phyloP scores from a whole-genome alignment of 2,888 invertebrate genomes.

The Augiades crinisus region DNA sequence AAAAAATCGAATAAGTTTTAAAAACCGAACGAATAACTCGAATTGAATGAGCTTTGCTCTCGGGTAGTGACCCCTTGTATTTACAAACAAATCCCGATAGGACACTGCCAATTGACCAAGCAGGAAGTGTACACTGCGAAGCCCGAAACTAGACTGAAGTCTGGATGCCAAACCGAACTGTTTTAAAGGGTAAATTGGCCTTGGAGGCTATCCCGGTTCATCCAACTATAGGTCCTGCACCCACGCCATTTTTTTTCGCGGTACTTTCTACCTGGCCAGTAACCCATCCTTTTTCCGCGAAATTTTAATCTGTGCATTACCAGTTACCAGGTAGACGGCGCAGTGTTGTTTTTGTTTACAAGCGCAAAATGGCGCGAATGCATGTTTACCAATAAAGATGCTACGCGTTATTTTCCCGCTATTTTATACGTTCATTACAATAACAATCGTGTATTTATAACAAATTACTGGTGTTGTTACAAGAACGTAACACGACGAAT shows the following conservation, averaged over 20 bases:
- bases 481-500: not conserved
- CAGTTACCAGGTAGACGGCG: constrained; percentile 59
- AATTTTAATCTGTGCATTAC: constrained; percentile 40
- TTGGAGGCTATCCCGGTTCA: constrained; percentile 65
- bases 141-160: constrained; percentile 73
- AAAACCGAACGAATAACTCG: constrained; percentile 2
- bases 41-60: constrained; percentile 26
- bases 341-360: constrained; percentile 68
- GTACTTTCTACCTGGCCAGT: constrained; percentile 44
- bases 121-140: constrained; percentile 62
- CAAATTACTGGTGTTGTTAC: not conserved
- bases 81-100: constrained; percentile 57
- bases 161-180: constrained; percentile 64
- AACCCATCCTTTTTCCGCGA: constrained; percentile 37
- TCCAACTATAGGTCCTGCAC: constrained; percentile 54
- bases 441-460: not conserved
- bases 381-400: constrained; percentile 68
- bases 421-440: constrained; percentile 37
- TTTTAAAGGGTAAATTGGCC: constrained; percentile 73
- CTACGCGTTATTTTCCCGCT: constrained; percentile 55
- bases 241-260: constrained; percentile 41
- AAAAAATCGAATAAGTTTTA: too few relatives aligned
- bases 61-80: constrained; percentile 60
- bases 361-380: constrained; percentile 67
- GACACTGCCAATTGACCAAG: constrained; percentile 38